These are phyloP conservation scores for Nephotettix cincticeps DNA, from an alignment of 1,140 invertebrate genomes.

Conservation along the genomic window DNA sequence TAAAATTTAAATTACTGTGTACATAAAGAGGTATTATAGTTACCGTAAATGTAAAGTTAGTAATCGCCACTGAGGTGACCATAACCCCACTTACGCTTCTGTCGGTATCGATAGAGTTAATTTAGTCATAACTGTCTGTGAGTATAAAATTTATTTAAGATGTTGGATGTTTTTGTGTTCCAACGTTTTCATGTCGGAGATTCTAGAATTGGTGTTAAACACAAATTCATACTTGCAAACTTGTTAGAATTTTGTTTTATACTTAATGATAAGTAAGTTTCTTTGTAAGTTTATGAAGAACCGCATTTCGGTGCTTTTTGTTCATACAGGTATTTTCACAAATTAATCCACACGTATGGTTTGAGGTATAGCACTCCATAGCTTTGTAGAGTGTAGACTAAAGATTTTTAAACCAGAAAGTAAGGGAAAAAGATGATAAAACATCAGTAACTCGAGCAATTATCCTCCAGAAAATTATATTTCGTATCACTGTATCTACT, in stretches of 20 bases:
- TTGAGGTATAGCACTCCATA: not conserved
- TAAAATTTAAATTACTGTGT: not conserved
- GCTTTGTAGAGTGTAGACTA: not conserved
- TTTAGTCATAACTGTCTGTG: not conserved
- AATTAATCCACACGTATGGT: not conserved
- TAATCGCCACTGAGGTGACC: not conserved
- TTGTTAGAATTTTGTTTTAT: not conserved
- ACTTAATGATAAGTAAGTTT: not conserved
- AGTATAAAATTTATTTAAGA: constrained; percentile 3
- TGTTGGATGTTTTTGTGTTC: constrained; percentile 14
- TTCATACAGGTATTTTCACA: not conserved
- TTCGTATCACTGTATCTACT: too few relatives aligned
- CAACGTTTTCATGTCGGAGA: not conserved
- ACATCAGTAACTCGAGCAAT: too few relatives aligned
- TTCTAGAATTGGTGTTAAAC: not conserved
- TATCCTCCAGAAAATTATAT: too few relatives aligned
- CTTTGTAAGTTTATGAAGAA: not conserved
- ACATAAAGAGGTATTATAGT: constrained; percentile 1
- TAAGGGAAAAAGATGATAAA: too few relatives aligned
- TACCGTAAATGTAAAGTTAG: not conserved
- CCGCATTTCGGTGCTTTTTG: not conserved
- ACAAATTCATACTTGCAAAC: not conserved
- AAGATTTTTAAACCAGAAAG: too few relatives aligned
- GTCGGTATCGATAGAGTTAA: not conserved
- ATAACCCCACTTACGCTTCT: not conserved